phyloP scores from a whole-genome alignment of 2,888 invertebrate species.

The Tryphoninae sp. region DNA sequence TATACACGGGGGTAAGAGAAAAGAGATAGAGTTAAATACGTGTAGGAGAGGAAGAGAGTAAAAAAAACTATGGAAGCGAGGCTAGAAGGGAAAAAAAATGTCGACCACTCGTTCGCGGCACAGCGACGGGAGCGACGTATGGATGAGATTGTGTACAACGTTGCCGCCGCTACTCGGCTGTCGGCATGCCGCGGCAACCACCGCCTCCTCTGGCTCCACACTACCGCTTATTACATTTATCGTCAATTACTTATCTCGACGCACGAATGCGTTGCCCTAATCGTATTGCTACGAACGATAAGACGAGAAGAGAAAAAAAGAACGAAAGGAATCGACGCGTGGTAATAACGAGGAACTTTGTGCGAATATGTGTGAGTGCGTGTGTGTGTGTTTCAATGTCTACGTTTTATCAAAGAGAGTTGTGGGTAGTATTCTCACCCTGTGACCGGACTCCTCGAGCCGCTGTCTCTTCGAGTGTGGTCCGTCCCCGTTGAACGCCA shows the following conservation, averaged over 20 bases:
- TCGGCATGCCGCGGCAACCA: conserved; percentile 57
- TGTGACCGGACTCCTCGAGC: conserved; percentile 80
- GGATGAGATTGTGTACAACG: conserved; percentile 52
- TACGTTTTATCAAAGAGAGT: background rate
- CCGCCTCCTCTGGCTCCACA: conserved; percentile 41
- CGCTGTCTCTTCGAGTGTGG: conserved; percentile 81
- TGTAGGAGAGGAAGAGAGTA: background rate
- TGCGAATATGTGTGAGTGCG: background rate
- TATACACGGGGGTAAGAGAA: background rate
- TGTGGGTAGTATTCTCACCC: conserved; percentile 72
- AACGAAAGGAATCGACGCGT: background rate
- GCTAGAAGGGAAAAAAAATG: conserved; percentile 56
- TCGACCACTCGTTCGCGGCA: conserved; percentile 40
- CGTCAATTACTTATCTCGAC: conserved; percentile 2
- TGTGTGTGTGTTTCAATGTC: background rate
- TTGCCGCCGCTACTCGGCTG: conserved; percentile 51
- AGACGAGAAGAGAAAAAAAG: background rate
- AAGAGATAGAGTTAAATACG: conserved; percentile 7
- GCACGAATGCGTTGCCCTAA: background rate
- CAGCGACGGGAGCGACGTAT: conserved; percentile 1
- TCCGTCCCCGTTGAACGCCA: conserved; percentile 82
- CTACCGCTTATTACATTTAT: background rate
- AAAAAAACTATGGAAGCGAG: conserved; percentile 13
- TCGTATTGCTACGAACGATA: background rate
- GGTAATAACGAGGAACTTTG: background rate